Evolutionary conservation across 2,888 invertebrate genomes (phyloP), one percentile per base, ranked within the genome.

Genomic region (Platypus cylindrus): DNA sequence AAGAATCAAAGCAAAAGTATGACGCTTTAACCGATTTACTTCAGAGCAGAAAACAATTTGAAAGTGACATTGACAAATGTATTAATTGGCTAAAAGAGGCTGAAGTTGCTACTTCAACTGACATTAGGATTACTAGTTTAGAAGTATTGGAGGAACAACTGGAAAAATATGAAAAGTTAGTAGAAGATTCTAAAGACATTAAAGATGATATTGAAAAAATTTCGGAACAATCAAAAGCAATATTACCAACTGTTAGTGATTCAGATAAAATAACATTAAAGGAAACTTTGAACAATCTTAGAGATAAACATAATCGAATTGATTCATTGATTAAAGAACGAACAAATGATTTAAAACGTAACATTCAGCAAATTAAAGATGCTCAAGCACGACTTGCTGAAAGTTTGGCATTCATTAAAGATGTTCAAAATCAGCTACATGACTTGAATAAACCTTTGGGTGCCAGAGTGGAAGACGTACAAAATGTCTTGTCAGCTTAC

Each of bases 51-150:
- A 81, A 75, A 51, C 72, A 79, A 29, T 86, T 89, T 49, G 93
- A 94, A 61, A 71, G 70, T 26, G 80, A 84, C 40, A 69, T 85
- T 30, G 79, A 82, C 37, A 78, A 78, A 50, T 79, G 86, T 54
- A 77, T 82, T 44, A 76, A 82, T 48, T 94, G 93, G 93, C 66
- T 91, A 23, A 82, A 85, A 47, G 85, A 93, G 63, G 86, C 86
- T 17, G 90, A 91, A 60, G 82, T 85, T 1, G 81, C 84, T 3
- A 79, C 84, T 1, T 78, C 82, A 7, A 75, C 80, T 18, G 87
- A 89, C 52, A 65, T 90, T 3, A 72, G 85, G 26, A 75, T 81
- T 13, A 77, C 84, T 1, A 85, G 78, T 50, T 67, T 87, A 13
- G 84, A 85, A 47, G 72, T 87, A 0, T 63, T 93, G 17, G 82